Evolutionary conservation across 2,113 vertebrate species (phyloP), one percentile per base, ranked within the genome.

Genomic region (Barnardius zonarius): DNA sequence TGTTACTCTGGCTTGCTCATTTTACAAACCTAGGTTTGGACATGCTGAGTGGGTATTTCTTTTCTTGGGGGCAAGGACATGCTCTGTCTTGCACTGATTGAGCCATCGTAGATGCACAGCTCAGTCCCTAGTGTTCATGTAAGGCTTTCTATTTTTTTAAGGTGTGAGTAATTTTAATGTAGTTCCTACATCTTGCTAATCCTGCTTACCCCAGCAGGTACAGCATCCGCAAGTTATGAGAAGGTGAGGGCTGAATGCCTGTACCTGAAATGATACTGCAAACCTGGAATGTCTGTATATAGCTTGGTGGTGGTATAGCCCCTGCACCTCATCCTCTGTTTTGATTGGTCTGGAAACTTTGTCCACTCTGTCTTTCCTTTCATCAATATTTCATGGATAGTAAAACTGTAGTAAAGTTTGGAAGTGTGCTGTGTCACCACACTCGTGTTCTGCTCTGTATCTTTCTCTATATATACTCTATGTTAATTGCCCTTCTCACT

Each of bases 381-480:
- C 33, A 41, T 62, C 2, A 3, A 3, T 86, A 51, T 78, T 72
- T 86, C 13, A 13, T 39, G 55, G 59, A 27, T 48, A 48, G 28
- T 66, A 63, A 54, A 69, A 31, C 31, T n/a, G 24, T 44, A 30
- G 39, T 73, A 5, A 28, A 28, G 49, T 46, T 62, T 11, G 20
- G 22, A 82, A 28, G 13, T 0, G 4, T 44, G 15, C 54, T 57
- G 30, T 61, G 63, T 66, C 49, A 49, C 44, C 49, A 24, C 1
- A 5, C 24, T 31, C 3, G 0, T 76, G 4, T 69, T 74, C 35
- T 43, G 3, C 10, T 64, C 57, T 6, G 0, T 46, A 4, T 51
- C 0, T 0, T 19, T n/a, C 19, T 24, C 4, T 57, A 9, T 57
- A n/a, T 20, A 30, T 22, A 22, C 33, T 59, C 22, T 59, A 5